Percentiles rank a stretch among this genome's conserved stretches.
Evolutionary conservation across 2,113 vertebrate genomes (phyloP).

Genomic region (Lathamus discolor): DNA sequence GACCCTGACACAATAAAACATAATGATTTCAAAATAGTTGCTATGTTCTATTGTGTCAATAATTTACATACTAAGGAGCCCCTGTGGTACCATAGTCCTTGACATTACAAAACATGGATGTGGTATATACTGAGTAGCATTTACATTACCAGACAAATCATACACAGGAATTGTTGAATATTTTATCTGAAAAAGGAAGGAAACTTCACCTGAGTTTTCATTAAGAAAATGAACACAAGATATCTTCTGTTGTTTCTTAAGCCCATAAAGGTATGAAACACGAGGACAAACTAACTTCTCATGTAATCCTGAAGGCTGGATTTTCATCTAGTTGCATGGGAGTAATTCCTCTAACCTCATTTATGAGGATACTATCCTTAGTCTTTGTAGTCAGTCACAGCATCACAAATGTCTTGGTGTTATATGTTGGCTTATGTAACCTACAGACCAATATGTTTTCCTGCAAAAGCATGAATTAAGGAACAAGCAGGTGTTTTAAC

Average conservation of each 20-base stretch:
- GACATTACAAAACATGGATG: neutral
- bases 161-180: neutral
- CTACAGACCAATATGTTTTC: slow-evolving; percentile 44
- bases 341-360: slow-evolving; percentile 28
- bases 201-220: neutral
- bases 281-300: neutral
- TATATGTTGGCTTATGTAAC: slow-evolving; percentile 56
- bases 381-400: neutral
- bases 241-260: neutral
- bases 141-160: neutral
- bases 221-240: neutral
- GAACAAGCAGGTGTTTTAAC: slow-evolving; percentile 45
- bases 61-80: slow-evolving; percentile 68
- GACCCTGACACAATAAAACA: slow-evolving; percentile 72
- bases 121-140: neutral
- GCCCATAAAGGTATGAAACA: neutral
- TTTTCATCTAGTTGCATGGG: neutral
- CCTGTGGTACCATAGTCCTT: slow-evolving; percentile 28
- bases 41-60: slow-evolving; percentile 67
- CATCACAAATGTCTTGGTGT: slow-evolving; percentile 41
- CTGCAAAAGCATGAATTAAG: slow-evolving; percentile 45
- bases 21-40: slow-evolving; percentile 68
- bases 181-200: neutral
- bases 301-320: neutral
- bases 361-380: slow-evolving; percentile 45